A percentile compares a stretch with the other conserved stretches of the same genome.
phyloP scores from a whole-genome alignment of 1,140 invertebrate genomes.

The Diabrotica virgifera region DNA sequence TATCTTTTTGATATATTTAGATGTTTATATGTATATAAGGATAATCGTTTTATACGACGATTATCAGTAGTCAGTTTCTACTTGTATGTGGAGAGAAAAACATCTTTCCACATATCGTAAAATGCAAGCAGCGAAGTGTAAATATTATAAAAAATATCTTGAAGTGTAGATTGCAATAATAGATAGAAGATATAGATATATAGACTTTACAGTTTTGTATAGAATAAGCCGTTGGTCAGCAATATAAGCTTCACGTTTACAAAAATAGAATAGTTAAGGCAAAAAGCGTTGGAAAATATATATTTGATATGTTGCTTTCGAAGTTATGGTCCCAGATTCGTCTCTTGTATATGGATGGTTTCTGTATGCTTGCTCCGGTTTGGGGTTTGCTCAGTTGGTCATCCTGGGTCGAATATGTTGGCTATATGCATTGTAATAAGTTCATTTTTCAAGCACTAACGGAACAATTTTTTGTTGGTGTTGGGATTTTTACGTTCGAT shows the following conservation, averaged over 20 bases:
- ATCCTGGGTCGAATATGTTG: constrained; percentile 17
- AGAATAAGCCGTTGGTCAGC: constrained; percentile 3
- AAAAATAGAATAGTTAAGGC: constrained; percentile 5
- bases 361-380: background rate
- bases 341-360: background rate
- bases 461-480: no score
- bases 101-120: background rate
- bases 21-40: no score
- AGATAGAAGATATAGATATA: background rate
- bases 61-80: no score
- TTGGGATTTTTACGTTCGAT: no score
- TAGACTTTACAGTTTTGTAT: background rate
- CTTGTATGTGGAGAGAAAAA: no score
- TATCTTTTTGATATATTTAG: no score
- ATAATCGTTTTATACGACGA: no score
- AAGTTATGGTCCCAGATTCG: constrained; percentile 12
- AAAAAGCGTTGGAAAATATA: constrained; percentile 13
- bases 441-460: constrained; percentile 9
- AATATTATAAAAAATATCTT: background rate
- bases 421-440: constrained; percentile 10
- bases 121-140: background rate
- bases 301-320: constrained; percentile 16
- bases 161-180: background rate
- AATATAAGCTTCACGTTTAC: constrained; percentile 4
- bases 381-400: background rate